Conservation (phyloP, 2,797 vertebrate genomes). For the Bovichtus variegatus region DNA sequence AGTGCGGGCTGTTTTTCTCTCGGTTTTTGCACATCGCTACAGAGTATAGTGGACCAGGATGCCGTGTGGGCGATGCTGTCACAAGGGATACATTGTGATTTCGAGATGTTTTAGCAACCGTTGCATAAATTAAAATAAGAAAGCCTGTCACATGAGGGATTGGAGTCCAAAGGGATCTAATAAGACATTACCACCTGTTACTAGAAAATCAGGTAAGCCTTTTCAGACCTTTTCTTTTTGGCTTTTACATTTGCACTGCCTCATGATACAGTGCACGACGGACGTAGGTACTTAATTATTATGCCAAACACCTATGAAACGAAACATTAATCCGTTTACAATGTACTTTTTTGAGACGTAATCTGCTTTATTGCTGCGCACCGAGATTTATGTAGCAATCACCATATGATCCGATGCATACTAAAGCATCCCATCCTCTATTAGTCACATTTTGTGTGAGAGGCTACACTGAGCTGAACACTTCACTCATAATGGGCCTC, state of each 20-base stretch:
- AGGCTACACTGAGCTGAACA: slow-evolving; percentile 31
- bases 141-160: slow-evolving; percentile 55
- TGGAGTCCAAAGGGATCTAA: slow-evolving; percentile 62
- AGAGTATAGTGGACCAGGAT: slow-evolving; percentile 76
- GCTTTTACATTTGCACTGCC: slow-evolving; percentile 32
- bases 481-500: slow-evolving; percentile 45
- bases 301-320: slow-evolving; percentile 44
- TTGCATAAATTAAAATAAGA: slow-evolving; percentile 71
- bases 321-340: slow-evolving; percentile 22
- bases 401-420: slow-evolving; percentile 37
- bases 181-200: slow-evolving; percentile 85
- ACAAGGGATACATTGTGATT: slow-evolving; percentile 82
- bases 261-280: slow-evolving; percentile 36
- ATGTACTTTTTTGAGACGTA: slow-evolving; percentile 57
- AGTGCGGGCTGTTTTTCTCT: slow-evolving; percentile 57
- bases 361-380: slow-evolving; percentile 44
- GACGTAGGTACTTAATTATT: slow-evolving; percentile 46
- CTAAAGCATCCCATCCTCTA: slow-evolving; percentile 31
- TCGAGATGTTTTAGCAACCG: slow-evolving; percentile 74
- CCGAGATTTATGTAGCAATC: slow-evolving; percentile 40
- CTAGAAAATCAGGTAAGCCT: slow-evolving; percentile 82
- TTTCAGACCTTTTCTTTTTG: slow-evolving; percentile 19
- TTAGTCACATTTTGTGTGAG: slow-evolving; percentile 35
- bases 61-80: slow-evolving; percentile 83
- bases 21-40: slow-evolving; percentile 64